These are phyloP conservation scores for Acanthochromis polyacanthus DNA, from an alignment of 2,113 vertebrate species.

Conservation along the genomic window DNA sequence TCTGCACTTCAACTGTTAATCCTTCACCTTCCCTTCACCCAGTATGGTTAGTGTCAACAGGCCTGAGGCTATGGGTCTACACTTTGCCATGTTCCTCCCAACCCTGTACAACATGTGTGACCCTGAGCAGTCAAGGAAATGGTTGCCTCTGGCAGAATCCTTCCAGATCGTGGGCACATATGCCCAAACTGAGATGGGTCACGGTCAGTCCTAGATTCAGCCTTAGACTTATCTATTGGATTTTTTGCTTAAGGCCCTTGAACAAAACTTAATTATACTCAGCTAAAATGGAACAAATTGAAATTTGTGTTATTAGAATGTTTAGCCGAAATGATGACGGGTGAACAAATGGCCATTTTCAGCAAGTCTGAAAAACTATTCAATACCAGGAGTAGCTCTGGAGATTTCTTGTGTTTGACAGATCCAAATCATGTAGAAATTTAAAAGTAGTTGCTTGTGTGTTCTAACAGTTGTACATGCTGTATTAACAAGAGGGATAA, in stretches of 20 bases:
- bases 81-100: slow-evolving; percentile 93
- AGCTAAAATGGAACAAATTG: not conserved
- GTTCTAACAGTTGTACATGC: not conserved
- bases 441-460: slow-evolving; percentile 6
- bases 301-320: not conserved
- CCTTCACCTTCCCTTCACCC: slow-evolving; percentile 59
- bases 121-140: slow-evolving; percentile 90
- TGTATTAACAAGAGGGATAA: not conserved
- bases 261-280: not conserved
- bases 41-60: slow-evolving; percentile 57
- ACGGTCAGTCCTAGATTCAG: slow-evolving; percentile 90
- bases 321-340: not conserved
- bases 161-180: slow-evolving; percentile 93
- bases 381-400: not conserved
- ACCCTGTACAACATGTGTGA: slow-evolving; percentile 89
- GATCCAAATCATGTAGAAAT: slow-evolving; percentile 48
- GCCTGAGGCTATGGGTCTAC: slow-evolving; percentile 86
- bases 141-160: slow-evolving; percentile 86
- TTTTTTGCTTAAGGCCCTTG: slow-evolving; percentile 9
- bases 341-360: not conserved
- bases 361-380: not conserved
- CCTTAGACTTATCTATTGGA: not conserved
- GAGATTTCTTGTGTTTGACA: slow-evolving; percentile 79
- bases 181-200: slow-evolving; percentile 96
- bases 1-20: slow-evolving; percentile 33